Conservation (phyloP, 2,797 vertebrate genomes). For the Lerista edwardsae region DNA sequence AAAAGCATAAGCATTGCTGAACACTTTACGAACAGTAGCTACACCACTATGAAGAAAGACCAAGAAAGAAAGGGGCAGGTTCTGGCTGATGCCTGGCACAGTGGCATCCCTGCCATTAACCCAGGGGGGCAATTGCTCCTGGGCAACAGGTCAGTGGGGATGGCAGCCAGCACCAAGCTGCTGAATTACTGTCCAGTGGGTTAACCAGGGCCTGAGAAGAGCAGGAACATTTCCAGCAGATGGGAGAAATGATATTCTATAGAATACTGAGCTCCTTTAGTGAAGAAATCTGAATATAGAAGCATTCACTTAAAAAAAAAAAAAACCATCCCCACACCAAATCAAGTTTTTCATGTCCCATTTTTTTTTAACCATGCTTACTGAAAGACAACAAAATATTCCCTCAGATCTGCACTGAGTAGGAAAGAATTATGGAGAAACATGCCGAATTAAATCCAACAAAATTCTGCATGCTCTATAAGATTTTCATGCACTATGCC, state of each 20-base stretch:
- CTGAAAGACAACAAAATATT: neutral
- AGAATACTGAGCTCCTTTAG: neutral
- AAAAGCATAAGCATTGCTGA: neutral
- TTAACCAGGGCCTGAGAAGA: neutral
- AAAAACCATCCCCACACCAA: neutral
- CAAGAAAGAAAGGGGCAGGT: neutral
- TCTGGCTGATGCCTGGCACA: no score
- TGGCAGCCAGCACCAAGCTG: neutral
- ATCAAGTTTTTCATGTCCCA: neutral
- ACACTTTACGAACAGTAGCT: neutral
- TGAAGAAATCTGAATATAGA: neutral
- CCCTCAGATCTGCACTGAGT: neutral
- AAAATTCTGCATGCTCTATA: conserved; percentile 24
- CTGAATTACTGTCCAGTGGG: neutral
- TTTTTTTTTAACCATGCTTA: neutral
- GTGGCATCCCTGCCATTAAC: no score
- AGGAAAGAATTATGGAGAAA: neutral
- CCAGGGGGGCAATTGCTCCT: no score
- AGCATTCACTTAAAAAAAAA: neutral
- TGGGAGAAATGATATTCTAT: neutral
- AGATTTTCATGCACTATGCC: conserved; percentile 19
- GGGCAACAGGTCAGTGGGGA: no score
- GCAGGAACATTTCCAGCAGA: neutral
- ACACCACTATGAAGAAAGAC: neutral
- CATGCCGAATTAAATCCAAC: neutral